These are phyloP conservation scores for Hyles vespertilio DNA, from an alignment of 1,140 invertebrate genomes.

Conservation along the genomic window DNA sequence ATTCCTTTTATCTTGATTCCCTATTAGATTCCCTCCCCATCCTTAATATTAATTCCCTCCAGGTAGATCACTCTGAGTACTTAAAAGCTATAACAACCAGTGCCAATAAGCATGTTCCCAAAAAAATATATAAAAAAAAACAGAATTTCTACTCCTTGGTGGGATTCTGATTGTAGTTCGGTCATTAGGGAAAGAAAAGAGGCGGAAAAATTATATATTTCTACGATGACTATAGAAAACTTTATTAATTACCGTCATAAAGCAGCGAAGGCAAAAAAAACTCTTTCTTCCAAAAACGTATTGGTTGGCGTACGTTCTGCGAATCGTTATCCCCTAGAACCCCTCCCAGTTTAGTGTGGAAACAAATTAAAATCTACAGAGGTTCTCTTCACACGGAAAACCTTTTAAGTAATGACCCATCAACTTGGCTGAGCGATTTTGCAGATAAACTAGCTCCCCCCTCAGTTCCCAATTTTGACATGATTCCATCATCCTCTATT, in stretches of 20 bases:
- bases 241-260: background rate
- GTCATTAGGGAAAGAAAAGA: background rate
- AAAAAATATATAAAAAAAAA: background rate
- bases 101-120: background rate
- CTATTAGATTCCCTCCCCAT: background rate
- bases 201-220: background rate
- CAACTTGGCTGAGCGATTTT: slow-evolving; percentile 18
- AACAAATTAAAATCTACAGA: slow-evolving; percentile 10
- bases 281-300: background rate
- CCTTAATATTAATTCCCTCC: background rate
- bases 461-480: slow-evolving; percentile 13
- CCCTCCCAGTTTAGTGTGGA: background rate
- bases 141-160: slow-evolving; percentile 3
- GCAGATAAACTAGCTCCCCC: slow-evolving; percentile 24
- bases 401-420: slow-evolving; percentile 1
- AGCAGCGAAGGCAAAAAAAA: background rate
- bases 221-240: background rate
- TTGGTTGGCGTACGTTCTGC: too few species aligned
- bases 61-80: background rate
- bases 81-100: background rate
- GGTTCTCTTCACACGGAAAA: slow-evolving; percentile 2
- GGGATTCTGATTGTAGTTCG: background rate
- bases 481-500: background rate
- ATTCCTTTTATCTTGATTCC: background rate
- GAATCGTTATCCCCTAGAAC: background rate